phyloP scores from a whole-genome alignment of 2,888 invertebrate genomes.

The Augiades crinisus region DNA sequence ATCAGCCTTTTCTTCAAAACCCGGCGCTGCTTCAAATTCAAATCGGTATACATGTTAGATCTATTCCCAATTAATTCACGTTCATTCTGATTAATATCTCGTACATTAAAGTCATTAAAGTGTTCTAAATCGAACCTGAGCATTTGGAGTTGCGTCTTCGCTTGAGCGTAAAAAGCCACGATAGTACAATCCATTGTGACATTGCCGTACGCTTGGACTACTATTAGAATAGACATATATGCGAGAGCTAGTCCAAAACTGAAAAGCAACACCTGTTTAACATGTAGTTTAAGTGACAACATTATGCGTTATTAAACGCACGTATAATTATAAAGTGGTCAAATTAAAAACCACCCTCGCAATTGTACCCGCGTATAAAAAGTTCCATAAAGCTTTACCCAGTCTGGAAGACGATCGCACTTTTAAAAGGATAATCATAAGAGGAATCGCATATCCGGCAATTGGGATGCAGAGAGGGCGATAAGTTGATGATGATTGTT shows the following conservation, averaged over 20 bases:
- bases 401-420: no score
- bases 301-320: no score
- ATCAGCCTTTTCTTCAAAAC: conserved; percentile 47
- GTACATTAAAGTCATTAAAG: conserved; percentile 38
- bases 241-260: conserved; percentile 53
- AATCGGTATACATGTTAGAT: conserved; percentile 35
- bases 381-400: no score
- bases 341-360: no score
- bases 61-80: conserved; percentile 30
- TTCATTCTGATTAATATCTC: conserved; percentile 3
- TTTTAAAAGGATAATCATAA: no score
- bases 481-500: no score
- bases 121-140: conserved; percentile 57
- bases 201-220: conserved; percentile 58
- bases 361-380: no score
- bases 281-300: neutral
- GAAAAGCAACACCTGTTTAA: conserved; percentile 39
- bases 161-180: conserved; percentile 59
- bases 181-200: conserved; percentile 67
- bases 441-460: no score
- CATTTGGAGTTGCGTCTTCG: conserved; percentile 56
- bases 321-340: neutral
- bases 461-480: no score
- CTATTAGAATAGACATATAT: conserved; percentile 51
- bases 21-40: conserved; percentile 30